Base-by-base conservation (phyloP, 2,797 vertebrate species). In the Huso huso region DNA sequence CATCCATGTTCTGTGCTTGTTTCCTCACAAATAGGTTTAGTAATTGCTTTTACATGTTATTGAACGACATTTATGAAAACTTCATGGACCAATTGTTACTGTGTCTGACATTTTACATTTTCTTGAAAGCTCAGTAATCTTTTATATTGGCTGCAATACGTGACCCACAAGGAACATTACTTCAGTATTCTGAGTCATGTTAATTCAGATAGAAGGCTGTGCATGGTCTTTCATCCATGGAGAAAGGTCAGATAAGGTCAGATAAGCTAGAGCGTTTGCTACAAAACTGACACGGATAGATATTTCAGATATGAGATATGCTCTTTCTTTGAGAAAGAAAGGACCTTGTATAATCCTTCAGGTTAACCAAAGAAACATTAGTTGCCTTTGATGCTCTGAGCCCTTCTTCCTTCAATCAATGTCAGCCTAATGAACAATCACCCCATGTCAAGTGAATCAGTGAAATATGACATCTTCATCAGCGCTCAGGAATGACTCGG, bases 221-320 rank as follows among this genome's bases (percentile, higher is more conserved):
- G 83, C 71, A 15, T 49, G 64, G 51, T 66, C 76, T 82, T 83
- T 79, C 72, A 85, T 87, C 81, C 79, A 75, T 74, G 70, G 59
- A 62, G 83, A 82, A 90, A 91, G 87, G 86, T 88, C 84, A 88
- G 69, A 78, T 85, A 87, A 77, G 69, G 69, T 78, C 57, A 63
- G 51, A 68, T 66, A 71, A 60, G 59, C 61, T 60, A 66, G 59
- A 37, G 23, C 23, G 23, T 37, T 37, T 37, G 23, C 23, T 37
- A 37, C 23, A 37, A 37, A 64, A 66, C 68, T 64, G 68, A 65
- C 71, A 62, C 66, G 53, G 64, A 70, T 72, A 64, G 70, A 77
- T 72, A 71, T 74, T 74, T 74, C 51, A 68, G 68, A 72, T 71
- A 64, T 65, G 57, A 72, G 70, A 73, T 59, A 51, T 68, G 68